Conservation (phyloP, 2,888 invertebrate genomes). For the Cheilosia impressa region DNA sequence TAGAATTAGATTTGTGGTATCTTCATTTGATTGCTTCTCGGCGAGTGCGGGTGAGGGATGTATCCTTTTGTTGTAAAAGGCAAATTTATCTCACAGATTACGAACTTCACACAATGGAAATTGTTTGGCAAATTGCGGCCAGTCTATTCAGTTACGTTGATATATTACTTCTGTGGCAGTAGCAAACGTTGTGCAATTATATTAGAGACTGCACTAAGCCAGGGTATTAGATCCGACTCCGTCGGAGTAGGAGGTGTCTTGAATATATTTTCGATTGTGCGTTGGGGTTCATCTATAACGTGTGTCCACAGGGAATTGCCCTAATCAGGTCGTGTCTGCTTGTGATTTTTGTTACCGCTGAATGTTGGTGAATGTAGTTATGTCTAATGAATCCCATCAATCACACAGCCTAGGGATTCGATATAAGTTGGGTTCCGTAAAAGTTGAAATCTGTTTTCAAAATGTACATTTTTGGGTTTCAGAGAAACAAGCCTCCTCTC, state of each 20-base stretch:
- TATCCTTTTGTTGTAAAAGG: background rate
- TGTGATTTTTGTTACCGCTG: background rate
- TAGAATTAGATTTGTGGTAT: constrained; percentile 53
- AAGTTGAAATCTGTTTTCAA: no score
- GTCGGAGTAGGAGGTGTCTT: no score
- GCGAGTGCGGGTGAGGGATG: background rate
- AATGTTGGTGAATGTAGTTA: background rate
- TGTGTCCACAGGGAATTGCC: constrained; percentile 4
- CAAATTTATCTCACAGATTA: constrained; percentile 49
- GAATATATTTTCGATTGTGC: constrained; percentile 16
- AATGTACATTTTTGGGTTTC: no score
- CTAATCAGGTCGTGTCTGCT: constrained; percentile 1
- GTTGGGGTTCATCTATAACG: background rate
- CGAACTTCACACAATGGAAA: constrained; percentile 33
- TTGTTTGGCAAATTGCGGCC: constrained; percentile 40
- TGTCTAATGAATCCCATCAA: no score
- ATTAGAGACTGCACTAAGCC: constrained; percentile 8
- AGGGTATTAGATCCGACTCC: constrained; percentile 25
- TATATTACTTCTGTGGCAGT: constrained; percentile 24
- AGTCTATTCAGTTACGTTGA: constrained; percentile 23
- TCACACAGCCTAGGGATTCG: background rate
- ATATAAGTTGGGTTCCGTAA: no score
- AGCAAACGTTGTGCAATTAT: background rate
- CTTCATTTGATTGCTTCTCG: constrained; percentile 39
- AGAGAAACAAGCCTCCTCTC: no score